Evolutionary conservation across 2,888 invertebrate species (phyloP).

Genomic region (Leptogaster cylindrica): DNA sequence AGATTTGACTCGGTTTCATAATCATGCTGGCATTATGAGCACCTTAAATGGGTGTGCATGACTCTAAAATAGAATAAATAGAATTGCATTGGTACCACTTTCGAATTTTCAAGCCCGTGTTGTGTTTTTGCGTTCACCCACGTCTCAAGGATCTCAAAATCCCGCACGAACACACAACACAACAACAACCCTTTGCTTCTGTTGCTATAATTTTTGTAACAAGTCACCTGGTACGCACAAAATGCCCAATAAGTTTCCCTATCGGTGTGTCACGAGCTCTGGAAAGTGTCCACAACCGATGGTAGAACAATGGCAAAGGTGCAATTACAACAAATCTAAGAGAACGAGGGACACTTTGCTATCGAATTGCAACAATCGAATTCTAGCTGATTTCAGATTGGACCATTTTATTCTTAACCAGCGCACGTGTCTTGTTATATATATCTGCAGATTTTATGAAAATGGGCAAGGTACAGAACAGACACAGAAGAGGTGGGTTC

Average conservation of each 20-base stretch:
- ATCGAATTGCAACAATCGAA: conserved; percentile 41
- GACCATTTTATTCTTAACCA: conserved; percentile 27
- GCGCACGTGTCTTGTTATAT: conserved; percentile 37
- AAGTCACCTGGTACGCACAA: background rate
- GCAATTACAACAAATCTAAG: conserved; percentile 36
- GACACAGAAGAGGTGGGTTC: conserved; percentile 29
- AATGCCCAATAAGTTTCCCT: background rate
- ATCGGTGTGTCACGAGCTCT: conserved; percentile 32
- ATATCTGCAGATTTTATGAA: conserved; percentile 2
- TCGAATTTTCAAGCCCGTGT: background rate
- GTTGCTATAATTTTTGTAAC: conserved; percentile 13
- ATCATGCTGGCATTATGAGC: conserved; percentile 27
- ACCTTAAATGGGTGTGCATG: conserved; percentile 34
- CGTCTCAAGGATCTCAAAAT: conserved; percentile 18
- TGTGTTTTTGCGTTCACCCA: conserved; percentile 25
- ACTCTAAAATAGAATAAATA: conserved; percentile 21
- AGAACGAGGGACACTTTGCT: conserved; percentile 38
- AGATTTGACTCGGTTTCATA: conserved; percentile 36
- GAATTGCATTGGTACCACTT: conserved; percentile 30
- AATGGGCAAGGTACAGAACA: conserved; percentile 1
- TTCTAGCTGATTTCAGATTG: conserved; percentile 34
- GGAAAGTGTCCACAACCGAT: conserved; percentile 35
- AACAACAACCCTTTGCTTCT: too few species aligned
- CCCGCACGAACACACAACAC: background rate
- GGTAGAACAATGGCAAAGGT: conserved; percentile 37